These are phyloP conservation scores for Megalonaias nervosa DNA, from an alignment of 1,140 invertebrate genomes.

Conservation along the genomic window DNA sequence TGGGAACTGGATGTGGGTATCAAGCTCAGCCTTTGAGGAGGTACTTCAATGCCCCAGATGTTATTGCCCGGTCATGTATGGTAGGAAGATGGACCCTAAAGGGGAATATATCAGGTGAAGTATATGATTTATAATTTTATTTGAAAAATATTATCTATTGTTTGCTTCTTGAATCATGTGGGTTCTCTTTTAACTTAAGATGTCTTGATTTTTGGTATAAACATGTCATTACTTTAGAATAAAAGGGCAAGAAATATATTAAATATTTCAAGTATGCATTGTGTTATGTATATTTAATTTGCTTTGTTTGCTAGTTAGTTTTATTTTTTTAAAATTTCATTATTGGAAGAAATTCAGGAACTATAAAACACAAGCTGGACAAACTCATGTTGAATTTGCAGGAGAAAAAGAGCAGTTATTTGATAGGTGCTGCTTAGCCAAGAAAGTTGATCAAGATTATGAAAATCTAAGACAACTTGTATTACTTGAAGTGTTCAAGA, in stretches of 20 bases:
- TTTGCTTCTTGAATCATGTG: neutral
- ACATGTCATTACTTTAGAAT: neutral
- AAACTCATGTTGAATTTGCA: too few relatives aligned
- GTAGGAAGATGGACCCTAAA: constrained; percentile 80
- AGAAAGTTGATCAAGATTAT: too few relatives aligned
- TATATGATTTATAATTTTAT: neutral
- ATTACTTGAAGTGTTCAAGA: too few relatives aligned
- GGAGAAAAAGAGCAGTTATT: too few relatives aligned
- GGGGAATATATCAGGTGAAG: constrained; percentile 79
- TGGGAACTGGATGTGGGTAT: constrained; percentile 88
- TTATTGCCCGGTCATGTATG: constrained; percentile 80
- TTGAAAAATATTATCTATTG: neutral
- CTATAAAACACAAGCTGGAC: too few relatives aligned
- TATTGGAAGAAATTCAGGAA: too few relatives aligned
- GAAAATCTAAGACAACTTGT: too few relatives aligned
- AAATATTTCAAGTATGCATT: neutral
- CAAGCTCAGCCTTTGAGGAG: constrained; percentile 82
- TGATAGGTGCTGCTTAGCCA: too few relatives aligned
- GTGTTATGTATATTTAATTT: too few relatives aligned
- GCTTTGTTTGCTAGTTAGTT: too few relatives aligned
- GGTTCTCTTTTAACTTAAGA: neutral
- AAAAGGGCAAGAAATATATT: neutral
- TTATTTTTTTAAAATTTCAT: too few relatives aligned
- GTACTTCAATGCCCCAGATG: constrained; percentile 74
- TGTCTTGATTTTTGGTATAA: neutral